phyloP scores from a whole-genome alignment of 64 coral and sea anemone genomes.

The Actinia tenebrosa region DNA sequence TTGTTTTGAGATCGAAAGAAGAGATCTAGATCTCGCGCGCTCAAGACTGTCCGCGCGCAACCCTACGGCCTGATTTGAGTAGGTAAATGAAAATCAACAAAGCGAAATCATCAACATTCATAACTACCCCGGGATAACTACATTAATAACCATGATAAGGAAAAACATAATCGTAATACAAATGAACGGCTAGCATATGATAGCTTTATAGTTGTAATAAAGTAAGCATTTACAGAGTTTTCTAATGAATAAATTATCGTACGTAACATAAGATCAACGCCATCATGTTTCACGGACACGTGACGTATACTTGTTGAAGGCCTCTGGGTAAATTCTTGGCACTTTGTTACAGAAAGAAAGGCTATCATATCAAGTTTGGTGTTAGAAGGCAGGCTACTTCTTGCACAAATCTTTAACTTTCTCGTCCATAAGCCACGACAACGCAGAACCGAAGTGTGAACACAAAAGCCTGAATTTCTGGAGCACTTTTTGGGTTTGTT shows the following conservation, averaged over 20 bases:
- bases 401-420: not conserved
- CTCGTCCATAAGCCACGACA: not conserved
- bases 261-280: not conserved
- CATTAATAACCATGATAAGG: not conserved
- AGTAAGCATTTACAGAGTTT: not conserved
- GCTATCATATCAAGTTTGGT: not conserved
- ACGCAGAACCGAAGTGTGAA: not conserved
- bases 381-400: constrained; percentile 13
- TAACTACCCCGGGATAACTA: too few species aligned
- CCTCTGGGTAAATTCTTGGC: constrained; percentile 10
- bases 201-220: not conserved
- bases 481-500: not conserved
- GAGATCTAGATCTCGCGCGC: too few species aligned
- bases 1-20: not conserved
- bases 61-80: too few species aligned
- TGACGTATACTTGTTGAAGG: not conserved
- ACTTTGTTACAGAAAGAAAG: not conserved
- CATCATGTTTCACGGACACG: not conserved
- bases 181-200: not conserved
- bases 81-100: too few species aligned
- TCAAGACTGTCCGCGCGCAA: too few species aligned
- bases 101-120: too few species aligned
- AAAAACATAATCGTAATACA: not conserved
- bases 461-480: not conserved
- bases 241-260: not conserved